These are phyloP conservation scores for Ficedula albicollis DNA, from an alignment of 2,797 vertebrate species.

Conservation along the genomic window DNA sequence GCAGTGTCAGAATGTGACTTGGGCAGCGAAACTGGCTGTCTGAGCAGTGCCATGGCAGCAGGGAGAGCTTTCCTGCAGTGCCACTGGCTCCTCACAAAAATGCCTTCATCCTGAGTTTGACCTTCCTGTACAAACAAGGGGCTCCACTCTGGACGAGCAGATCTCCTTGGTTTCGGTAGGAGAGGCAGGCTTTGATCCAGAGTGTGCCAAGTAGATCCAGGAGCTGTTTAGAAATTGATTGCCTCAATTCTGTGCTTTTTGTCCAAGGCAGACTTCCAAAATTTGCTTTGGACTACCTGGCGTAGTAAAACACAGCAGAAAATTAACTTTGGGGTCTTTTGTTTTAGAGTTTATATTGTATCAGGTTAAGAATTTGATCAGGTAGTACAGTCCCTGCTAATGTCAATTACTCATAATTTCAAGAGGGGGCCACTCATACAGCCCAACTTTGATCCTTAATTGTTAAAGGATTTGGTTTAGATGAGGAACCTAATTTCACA, in stretches of 20 bases:
- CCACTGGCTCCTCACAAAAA: neutral
- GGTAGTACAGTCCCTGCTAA: neutral
- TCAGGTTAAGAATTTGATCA: neutral
- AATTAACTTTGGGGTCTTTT: neutral
- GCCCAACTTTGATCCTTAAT: neutral
- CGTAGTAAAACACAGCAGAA: rapidly evolving
- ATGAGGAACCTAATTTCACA: neutral
- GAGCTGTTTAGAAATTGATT: neutral
- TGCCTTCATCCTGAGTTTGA: neutral
- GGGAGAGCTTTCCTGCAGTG: neutral
- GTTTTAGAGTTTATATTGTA: neutral
- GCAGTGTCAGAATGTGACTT: neutral
- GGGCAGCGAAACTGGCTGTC: neutral
- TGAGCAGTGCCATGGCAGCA: neutral
- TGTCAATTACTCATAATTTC: neutral
- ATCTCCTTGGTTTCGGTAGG: neutral
- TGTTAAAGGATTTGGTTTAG: neutral
- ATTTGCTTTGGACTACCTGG: neutral
- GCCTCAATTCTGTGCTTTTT: neutral
- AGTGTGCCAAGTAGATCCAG: neutral
- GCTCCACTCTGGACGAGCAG: neutral
- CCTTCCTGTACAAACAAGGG: neutral
- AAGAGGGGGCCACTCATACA: rapidly evolving
- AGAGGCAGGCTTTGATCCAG: neutral
- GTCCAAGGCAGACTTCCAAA: neutral